Conservation (phyloP, 2,888 invertebrate genomes). For the Autographa pulchrina region DNA sequence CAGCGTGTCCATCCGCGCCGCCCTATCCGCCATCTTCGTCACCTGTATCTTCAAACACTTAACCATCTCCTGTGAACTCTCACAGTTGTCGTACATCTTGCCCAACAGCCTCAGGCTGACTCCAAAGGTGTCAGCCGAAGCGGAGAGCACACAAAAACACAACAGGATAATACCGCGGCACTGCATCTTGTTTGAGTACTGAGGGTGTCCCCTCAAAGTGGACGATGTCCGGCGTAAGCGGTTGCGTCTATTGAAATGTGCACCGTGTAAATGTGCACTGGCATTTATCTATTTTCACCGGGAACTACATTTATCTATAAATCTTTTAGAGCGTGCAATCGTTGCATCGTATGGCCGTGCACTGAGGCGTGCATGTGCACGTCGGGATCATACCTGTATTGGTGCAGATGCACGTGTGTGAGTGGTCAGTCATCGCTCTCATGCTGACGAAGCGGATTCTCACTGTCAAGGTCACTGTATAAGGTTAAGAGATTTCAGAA, state of each 20-base stretch:
- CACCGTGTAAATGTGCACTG: slow-evolving; percentile 85
- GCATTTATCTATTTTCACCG: slow-evolving; percentile 90
- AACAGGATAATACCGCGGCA: slow-evolving; percentile 83
- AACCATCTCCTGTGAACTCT: slow-evolving; percentile 90
- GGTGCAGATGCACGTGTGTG: slow-evolving; percentile 62
- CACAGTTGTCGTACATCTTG: slow-evolving; percentile 90
- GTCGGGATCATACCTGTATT: slow-evolving; percentile 62
- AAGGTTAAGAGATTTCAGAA: slow-evolving; percentile 31
- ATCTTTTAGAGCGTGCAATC: slow-evolving; percentile 90
- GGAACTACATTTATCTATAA: slow-evolving; percentile 90
- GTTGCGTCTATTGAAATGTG: slow-evolving; percentile 87
- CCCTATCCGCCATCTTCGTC: slow-evolving; percentile 91
- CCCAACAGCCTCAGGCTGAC: slow-evolving; percentile 85
- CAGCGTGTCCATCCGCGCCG: slow-evolving; percentile 90
- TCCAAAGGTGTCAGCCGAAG: slow-evolving; percentile 81
- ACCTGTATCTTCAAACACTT: slow-evolving; percentile 93
- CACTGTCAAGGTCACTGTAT: slow-evolving; percentile 75
- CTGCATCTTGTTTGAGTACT: slow-evolving; percentile 80
- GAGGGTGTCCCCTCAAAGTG: slow-evolving; percentile 81
- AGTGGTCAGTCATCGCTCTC: slow-evolving; percentile 68
- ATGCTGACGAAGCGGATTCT: slow-evolving; percentile 67
- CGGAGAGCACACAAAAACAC: slow-evolving; percentile 77
- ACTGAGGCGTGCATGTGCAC: slow-evolving; percentile 78
- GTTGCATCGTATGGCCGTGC: slow-evolving; percentile 87
- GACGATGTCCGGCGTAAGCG: slow-evolving; percentile 63